Evolutionary conservation across 2,797 vertebrate species (phyloP).

Genomic region (Podarcis siculus): DNA sequence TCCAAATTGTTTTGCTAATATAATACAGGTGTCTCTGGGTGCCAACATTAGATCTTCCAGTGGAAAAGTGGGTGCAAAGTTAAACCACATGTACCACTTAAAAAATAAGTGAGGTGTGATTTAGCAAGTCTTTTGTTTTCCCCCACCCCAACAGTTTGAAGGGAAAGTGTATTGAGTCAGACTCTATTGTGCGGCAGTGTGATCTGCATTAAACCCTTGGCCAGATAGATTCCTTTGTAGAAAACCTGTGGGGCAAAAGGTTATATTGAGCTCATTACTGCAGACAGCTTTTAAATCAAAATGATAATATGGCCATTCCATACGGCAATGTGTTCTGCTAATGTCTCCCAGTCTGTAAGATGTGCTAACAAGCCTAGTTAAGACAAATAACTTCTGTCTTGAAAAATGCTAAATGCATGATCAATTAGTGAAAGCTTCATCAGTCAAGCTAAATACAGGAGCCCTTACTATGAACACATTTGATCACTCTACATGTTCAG

Average conservation of each 20-base stretch:
- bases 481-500: not conserved
- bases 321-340: slow-evolving; percentile 64
- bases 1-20: slow-evolving; percentile 80
- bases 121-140: slow-evolving; percentile 61
- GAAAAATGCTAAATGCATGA: not conserved
- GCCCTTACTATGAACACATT: rapidly evolving
- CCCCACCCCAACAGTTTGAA: slow-evolving; percentile 30
- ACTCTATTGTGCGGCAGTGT: slow-evolving; percentile 56
- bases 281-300: slow-evolving; percentile 66
- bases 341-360: slow-evolving; percentile 44
- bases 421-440: not conserved
- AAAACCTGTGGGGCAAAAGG: slow-evolving; percentile 65
- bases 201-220: slow-evolving; percentile 63
- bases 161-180: slow-evolving; percentile 53
- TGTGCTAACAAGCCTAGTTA: slow-evolving; percentile 34
- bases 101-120: slow-evolving; percentile 86
- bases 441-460: slow-evolving; percentile 9
- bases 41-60: slow-evolving; percentile 91
- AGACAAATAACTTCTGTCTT: slow-evolving; percentile 25
- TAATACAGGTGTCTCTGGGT: slow-evolving; percentile 89
- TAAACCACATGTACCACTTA: slow-evolving; percentile 93
- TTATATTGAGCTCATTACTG: slow-evolving; percentile 66
- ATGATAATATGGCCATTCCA: slow-evolving; percentile 63
- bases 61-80: slow-evolving; percentile 98
- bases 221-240: slow-evolving; percentile 65